Evolutionary conservation across 2,888 invertebrate species (phyloP).

Genomic region (Drosophila tanythrix): DNA sequence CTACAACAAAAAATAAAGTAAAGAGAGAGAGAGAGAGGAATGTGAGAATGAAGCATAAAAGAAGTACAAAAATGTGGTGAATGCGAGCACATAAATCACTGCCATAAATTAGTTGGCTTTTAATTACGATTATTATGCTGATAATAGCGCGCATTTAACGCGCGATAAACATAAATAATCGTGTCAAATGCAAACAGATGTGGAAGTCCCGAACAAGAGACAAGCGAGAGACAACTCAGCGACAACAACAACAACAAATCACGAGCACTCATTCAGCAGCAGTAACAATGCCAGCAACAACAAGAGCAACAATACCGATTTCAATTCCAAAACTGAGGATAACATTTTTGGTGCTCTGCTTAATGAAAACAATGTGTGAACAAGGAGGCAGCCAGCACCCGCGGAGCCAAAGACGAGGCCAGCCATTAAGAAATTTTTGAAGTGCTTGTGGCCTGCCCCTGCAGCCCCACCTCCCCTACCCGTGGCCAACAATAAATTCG

Average conservation of each 20-base stretch:
- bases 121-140: constrained; percentile 84
- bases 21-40: not conserved
- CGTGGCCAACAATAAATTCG: not conserved
- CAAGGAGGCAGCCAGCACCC: constrained; percentile 61
- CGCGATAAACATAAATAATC: constrained; percentile 83
- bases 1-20: not conserved
- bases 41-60: constrained; percentile 11
- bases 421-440: constrained; percentile 73
- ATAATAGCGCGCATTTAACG: constrained; percentile 83
- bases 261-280: constrained; percentile 57
- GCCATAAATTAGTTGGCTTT: constrained; percentile 83
- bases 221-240: constrained; percentile 36
- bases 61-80: constrained; percentile 39
- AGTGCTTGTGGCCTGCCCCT: constrained; percentile 48
- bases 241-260: constrained; percentile 53
- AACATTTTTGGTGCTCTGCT: constrained; percentile 62
- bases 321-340: constrained; percentile 23
- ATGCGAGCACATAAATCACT: constrained; percentile 76
- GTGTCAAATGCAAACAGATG: constrained; percentile 82
- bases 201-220: constrained; percentile 39
- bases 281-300: constrained; percentile 13
- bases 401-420: constrained; percentile 39
- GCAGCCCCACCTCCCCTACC: not conserved
- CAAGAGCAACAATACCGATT: constrained; percentile 22
- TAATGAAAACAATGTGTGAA: constrained; percentile 84